phyloP scores from a whole-genome alignment of 2,797 vertebrate genomes.

The Margarornis squamiger region DNA sequence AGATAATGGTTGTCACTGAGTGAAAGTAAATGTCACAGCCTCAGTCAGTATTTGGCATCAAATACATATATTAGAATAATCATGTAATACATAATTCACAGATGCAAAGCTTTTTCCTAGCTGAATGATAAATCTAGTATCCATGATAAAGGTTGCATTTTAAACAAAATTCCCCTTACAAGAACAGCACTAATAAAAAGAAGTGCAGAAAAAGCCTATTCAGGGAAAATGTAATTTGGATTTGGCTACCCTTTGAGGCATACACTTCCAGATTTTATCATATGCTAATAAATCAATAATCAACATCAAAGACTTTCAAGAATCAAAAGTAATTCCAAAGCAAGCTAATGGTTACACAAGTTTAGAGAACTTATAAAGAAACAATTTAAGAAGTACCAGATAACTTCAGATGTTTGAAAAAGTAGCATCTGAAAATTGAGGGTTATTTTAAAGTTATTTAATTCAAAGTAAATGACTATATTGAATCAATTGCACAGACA shows the following conservation, averaged over 20 bases:
- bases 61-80: not conserved
- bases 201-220: not conserved
- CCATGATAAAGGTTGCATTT: not conserved
- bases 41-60: not conserved
- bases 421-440: not conserved
- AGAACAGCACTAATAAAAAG: not conserved
- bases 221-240: not conserved
- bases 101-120: not conserved
- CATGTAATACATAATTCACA: not conserved
- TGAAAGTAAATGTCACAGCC: not conserved
- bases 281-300: not conserved
- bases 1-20: not conserved
- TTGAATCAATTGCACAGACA: not conserved
- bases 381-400: not conserved
- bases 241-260: not conserved
- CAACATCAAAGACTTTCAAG: not conserved
- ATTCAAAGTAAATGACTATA: not conserved
- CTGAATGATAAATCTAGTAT: not conserved
- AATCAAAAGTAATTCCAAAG: not conserved
- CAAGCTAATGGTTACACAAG: not conserved
- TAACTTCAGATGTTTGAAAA: not conserved
- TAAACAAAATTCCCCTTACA: not conserved
- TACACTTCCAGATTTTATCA: not conserved
- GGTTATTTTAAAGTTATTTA: not conserved
- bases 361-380: not conserved